Percentiles rank a stretch among this genome's conserved stretches.
These are phyloP conservation scores for Eidolon helvum DNA, from an alignment of 2,113 vertebrate species.

Conservation along the genomic window DNA sequence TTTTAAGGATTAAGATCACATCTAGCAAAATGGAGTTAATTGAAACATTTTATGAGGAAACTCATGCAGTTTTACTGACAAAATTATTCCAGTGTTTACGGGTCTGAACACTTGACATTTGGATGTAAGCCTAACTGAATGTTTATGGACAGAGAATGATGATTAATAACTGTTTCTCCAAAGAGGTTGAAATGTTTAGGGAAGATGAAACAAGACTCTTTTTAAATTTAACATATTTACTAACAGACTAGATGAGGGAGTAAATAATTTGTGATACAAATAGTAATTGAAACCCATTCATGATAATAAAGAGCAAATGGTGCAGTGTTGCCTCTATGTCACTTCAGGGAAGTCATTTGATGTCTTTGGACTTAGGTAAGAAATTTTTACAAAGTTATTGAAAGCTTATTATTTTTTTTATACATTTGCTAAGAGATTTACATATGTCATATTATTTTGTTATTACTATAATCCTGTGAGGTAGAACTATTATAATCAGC, in stretches of 20 bases:
- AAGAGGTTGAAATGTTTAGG: conserved; percentile 23
- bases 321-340: background rate
- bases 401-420: background rate
- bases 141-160: conserved; percentile 27
- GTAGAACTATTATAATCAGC: background rate
- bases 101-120: conserved; percentile 41
- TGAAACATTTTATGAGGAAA: conserved; percentile 45
- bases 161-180: conserved; percentile 41
- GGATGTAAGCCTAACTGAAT: conserved; percentile 4
- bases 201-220: background rate
- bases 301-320: background rate
- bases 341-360: background rate
- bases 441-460: background rate
- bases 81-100: conserved; percentile 36
- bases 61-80: conserved; percentile 48
- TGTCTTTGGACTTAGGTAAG: conserved; percentile 2
- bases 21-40: conserved; percentile 40
- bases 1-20: conserved; percentile 45
- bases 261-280: conserved; percentile 20
- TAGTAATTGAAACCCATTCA: background rate
- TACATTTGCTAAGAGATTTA: background rate
- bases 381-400: background rate
- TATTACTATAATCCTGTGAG: background rate
- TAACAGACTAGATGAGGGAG: background rate
- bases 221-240: conserved; percentile 22